These are phyloP conservation scores for Bactericera cockerelli DNA, from an alignment of 1,140 invertebrate species.

Conservation along the genomic window DNA sequence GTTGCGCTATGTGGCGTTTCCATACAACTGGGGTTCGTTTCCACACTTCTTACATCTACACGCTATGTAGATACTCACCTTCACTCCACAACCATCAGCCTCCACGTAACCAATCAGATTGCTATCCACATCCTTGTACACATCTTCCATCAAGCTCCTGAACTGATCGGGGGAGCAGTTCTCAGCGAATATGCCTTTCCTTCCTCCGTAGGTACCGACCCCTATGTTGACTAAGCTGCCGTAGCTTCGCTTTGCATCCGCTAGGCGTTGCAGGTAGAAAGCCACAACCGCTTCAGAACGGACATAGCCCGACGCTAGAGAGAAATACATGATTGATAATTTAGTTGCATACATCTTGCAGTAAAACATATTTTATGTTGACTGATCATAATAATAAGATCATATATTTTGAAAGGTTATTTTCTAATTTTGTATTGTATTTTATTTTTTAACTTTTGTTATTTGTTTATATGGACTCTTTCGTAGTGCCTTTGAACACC, in stretches of 20 bases:
- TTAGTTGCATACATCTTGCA: no score
- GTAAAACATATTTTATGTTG: no score
- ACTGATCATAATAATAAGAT: no score
- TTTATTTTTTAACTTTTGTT: no score
- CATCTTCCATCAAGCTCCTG: not conserved
- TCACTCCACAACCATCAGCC: conserved; percentile 24
- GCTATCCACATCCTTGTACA: conserved; percentile 34
- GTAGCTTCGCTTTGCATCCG: conserved; percentile 27
- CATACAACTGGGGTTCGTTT: no score
- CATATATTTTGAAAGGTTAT: no score
- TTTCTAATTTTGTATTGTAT: no score
- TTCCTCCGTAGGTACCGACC: not conserved
- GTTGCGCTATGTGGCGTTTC: no score
- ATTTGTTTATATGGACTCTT: no score
- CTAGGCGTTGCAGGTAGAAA: conserved; percentile 39
- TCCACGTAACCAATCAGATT: conserved; percentile 27
- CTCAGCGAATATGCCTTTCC: not conserved
- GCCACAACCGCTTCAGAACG: conserved; percentile 25
- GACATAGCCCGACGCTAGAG: conserved; percentile 21
- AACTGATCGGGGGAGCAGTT: conserved; percentile 5
- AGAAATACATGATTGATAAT: conserved; percentile 5
- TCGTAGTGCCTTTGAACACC: no score
- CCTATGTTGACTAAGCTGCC: not conserved
- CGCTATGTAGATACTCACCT: no score
- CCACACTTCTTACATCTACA: no score